Percentiles rank a stretch among this genome's conserved stretches.
These are phyloP conservation scores for Apteryx owenii DNA, from an alignment of 2,113 vertebrate genomes.

Conservation along the genomic window DNA sequence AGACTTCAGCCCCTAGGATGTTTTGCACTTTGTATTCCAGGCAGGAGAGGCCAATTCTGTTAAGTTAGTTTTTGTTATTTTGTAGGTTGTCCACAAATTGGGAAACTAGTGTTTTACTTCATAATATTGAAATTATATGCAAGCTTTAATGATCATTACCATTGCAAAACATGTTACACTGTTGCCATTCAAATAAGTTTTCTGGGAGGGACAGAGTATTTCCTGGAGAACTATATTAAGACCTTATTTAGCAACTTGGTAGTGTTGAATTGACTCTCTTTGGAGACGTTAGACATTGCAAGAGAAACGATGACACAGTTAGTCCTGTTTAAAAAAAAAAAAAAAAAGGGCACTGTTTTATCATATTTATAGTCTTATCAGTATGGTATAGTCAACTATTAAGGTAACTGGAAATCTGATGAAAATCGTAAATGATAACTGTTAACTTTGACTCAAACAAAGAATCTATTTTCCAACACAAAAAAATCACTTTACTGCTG, in stretches of 20 bases:
- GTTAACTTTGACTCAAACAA: neutral
- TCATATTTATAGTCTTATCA: neutral
- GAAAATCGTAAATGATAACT: neutral
- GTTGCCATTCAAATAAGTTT: neutral
- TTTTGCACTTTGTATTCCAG: neutral
- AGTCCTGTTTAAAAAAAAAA: neutral
- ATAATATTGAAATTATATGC: neutral
- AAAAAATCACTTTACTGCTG: neutral
- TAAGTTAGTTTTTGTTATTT: neutral
- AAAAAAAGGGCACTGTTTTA: neutral
- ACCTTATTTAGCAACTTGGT: neutral
- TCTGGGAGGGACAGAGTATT: neutral
- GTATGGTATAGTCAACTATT: neutral
- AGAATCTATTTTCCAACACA: neutral
- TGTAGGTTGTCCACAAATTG: neutral
- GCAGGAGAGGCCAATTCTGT: neutral
- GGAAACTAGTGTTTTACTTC: neutral
- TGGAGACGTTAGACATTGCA: neutral
- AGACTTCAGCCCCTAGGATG: neutral
- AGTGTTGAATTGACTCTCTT: neutral
- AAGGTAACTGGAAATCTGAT: neutral
- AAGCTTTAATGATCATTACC: neutral
- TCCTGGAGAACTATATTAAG: neutral
- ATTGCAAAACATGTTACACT: neutral
- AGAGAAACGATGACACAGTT: neutral